phyloP scores from a whole-genome alignment of 2,113 vertebrate genomes.

The Hydrochoerus hydrochaeris region DNA sequence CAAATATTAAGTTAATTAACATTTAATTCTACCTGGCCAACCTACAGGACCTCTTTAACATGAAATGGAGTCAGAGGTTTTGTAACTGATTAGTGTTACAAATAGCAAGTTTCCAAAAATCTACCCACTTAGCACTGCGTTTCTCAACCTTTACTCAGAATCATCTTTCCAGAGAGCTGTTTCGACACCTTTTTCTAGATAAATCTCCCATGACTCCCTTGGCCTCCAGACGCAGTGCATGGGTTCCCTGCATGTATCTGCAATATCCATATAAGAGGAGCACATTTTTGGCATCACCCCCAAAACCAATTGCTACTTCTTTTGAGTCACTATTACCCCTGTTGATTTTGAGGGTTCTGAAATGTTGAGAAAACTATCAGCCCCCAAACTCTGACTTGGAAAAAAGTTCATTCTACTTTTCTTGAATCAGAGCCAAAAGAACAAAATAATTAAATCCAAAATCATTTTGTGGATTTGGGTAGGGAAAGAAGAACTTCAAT shows the following conservation, averaged over 20 bases:
- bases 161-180: neutral
- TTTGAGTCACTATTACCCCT: neutral
- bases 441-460: neutral
- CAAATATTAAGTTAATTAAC: neutral
- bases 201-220: neutral
- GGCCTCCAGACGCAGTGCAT: neutral
- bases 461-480: neutral
- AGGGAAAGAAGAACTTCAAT: constrained; percentile 7
- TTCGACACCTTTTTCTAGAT: neutral
- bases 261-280: neutral
- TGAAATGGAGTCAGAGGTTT: neutral
- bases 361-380: neutral
- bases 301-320: neutral
- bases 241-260: neutral
- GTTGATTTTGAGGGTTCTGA: neutral
- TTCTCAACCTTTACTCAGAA: neutral
- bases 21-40: neutral
- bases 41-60: neutral
- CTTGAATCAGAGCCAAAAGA: neutral
- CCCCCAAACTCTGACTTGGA: neutral
- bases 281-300: neutral
- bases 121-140: neutral
- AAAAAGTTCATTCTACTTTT: neutral
- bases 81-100: neutral
- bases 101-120: neutral